Percentiles rank a stretch among this genome's conserved stretches.
phyloP scores from a whole-genome alignment of 2,797 vertebrate genomes.

The Babyrousa celebensis region DNA sequence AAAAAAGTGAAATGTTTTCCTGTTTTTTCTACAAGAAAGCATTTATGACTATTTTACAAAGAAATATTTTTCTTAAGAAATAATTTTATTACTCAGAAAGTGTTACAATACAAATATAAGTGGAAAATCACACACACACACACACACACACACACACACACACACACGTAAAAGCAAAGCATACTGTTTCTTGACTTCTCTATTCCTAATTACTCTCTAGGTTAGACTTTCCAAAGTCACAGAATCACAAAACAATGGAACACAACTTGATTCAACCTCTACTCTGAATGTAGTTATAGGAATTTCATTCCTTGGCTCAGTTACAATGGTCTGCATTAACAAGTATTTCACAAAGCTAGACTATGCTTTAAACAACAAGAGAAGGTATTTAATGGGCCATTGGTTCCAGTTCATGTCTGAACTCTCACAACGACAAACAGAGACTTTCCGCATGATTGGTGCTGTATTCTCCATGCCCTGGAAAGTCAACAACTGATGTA shows the following conservation, averaged over 20 bases:
- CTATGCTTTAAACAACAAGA: constrained; percentile 67
- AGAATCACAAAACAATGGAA: background rate
- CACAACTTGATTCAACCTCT: background rate
- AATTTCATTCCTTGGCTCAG: background rate
- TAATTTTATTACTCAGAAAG: background rate
- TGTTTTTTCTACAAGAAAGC: background rate
- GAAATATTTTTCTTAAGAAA: background rate
- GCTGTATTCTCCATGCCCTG: background rate
- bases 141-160: background rate
- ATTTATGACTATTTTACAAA: constrained; percentile 1
- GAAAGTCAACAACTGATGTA: constrained; percentile 60
- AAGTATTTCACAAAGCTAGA: constrained; percentile 75
- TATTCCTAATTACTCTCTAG: background rate
- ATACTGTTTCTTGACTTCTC: background rate
- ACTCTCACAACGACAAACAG: background rate
- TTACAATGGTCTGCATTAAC: constrained; percentile 64
- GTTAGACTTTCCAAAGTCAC: background rate
- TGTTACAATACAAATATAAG: background rate
- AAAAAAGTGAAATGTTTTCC: background rate
- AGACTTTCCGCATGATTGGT: constrained; percentile 55
- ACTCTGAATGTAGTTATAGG: background rate
- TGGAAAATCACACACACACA: background rate
- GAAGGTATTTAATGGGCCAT: constrained; percentile 65
- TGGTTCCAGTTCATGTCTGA: constrained; percentile 61
- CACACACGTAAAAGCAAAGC: background rate